These are phyloP conservation scores for Mythimna albipuncta DNA, from an alignment of 2,888 invertebrate species.

Conservation along the genomic window DNA sequence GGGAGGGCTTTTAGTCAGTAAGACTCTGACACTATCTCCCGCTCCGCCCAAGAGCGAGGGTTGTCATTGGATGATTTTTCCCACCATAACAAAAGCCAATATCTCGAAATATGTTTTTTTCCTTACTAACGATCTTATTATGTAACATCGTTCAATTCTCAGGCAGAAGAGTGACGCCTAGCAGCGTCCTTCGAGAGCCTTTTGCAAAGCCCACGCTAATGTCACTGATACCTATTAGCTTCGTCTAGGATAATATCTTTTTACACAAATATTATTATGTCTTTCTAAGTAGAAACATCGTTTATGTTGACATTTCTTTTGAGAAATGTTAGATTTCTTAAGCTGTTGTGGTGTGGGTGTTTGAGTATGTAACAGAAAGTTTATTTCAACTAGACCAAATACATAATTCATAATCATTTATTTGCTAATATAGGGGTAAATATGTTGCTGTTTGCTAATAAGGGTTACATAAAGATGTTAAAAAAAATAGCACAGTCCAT, in stretches of 20 bases:
- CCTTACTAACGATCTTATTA: background rate
- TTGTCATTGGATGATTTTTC: too few species aligned
- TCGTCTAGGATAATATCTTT: slow-evolving; percentile 34
- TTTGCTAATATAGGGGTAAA: too few species aligned
- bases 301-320: background rate
- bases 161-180: slow-evolving; percentile 52
- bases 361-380: too few species aligned
- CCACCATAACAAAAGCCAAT: too few species aligned
- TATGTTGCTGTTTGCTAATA: too few species aligned
- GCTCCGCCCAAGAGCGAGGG: too few species aligned
- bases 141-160: slow-evolving; percentile 7
- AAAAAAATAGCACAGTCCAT: too few species aligned
- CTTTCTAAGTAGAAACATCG: background rate
- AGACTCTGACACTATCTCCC: too few species aligned
- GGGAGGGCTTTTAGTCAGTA: too few species aligned
- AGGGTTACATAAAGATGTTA: too few species aligned
- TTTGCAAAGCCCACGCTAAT: slow-evolving; percentile 59
- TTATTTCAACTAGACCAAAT: too few species aligned
- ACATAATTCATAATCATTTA: too few species aligned
- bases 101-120: slow-evolving; percentile 1
- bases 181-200: slow-evolving; percentile 32
- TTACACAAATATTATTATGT: background rate
- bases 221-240: slow-evolving; percentile 45
- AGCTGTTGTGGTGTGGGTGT: background rate
- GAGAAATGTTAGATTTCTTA: background rate